Base-by-base conservation (phyloP, 1,140 invertebrate genomes). In the Drosophila kikkawai region DNA sequence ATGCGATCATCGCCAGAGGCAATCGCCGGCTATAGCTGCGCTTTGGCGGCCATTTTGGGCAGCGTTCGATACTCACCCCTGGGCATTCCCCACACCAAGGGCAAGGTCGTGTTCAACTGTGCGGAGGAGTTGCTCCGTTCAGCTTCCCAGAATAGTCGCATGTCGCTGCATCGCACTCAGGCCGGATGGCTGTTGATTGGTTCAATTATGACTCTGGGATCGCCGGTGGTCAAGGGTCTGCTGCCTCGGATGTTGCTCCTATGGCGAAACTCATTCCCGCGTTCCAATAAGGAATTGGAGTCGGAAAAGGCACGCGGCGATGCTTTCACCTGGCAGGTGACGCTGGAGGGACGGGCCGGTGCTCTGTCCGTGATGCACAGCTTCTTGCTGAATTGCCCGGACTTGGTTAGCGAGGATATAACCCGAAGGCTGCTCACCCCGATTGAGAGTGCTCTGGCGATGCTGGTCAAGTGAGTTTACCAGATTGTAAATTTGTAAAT, bases 251-350 rank as follows among this genome's bases (percentile, higher is more conserved):
- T 99, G 97, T 92, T 99, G 61, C 93, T 99, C 5, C 93, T 99
- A 4, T 99, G 99, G 99, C 96, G 98, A 82, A 99, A 99, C 93
- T 98, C 98, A 32, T 99, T 99, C 93, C 99, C 99, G 0, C 95
- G 98, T 45, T 99, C 98, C 1, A 96, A 96, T 34, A 99, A 99
- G 91, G 98, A 99, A 93, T 94, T 99, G 22, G 99, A 99, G 90
- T 98, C 97, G 8, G 99, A 99, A 93, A 99, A 99, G 92, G 97
- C 97, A 1, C 95, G 99, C 68, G 99, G 99, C 8, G 99, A 99
- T 94, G 97, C 98, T 1, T 99, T 99, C 92, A 99, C 99, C 44
- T 99, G 99, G 99, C 98, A 99, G 94, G 97, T 99, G 19, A 99
- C 98, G 2, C 93, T 99, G 50, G 98, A 99, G 94, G 98, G 98